Evolutionary conservation across 2,797 vertebrate species (phyloP).

Genomic region (Lepus oiostolus): DNA sequence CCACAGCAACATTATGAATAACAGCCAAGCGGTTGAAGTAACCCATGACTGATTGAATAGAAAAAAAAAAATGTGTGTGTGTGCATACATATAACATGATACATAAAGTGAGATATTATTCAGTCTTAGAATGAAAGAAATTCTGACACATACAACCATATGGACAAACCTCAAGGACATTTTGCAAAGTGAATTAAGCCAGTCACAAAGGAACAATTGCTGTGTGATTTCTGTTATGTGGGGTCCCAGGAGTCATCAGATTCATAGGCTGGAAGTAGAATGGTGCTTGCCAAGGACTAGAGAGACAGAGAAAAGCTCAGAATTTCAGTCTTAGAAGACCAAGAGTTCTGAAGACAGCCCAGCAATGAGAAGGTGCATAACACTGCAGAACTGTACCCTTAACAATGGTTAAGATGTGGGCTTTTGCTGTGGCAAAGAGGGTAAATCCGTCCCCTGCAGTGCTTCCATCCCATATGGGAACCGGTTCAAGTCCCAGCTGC

Average conservation of each 20-base stretch:
- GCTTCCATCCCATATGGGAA: too few species aligned
- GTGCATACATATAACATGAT: neutral
- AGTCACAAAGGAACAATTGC: too few species aligned
- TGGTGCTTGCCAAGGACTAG: rapidly evolving
- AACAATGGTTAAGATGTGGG: neutral
- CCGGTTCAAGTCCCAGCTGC: too few species aligned
- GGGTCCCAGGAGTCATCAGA: neutral
- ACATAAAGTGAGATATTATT: too few species aligned
- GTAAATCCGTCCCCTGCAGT: too few species aligned
- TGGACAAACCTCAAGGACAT: too few species aligned
- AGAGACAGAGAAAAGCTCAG: rapidly evolving
- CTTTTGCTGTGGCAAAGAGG: too few species aligned
- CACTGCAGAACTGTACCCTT: neutral
- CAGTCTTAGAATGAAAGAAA: neutral
- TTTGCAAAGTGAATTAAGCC: neutral
- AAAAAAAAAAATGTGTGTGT: neutral
- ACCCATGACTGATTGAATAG: neutral
- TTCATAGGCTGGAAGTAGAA: neutral
- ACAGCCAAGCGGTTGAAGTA: neutral
- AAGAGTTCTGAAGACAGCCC: neutral
- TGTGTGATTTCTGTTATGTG: neutral
- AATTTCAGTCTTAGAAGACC: neutral
- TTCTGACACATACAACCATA: too few species aligned
- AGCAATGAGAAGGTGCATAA: neutral
- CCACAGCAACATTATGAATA: neutral